Evolutionary conservation across 30 jellyfish, hydroid and myxozoan species (phyloP).

Genomic region (Sanderia malayensis): DNA sequence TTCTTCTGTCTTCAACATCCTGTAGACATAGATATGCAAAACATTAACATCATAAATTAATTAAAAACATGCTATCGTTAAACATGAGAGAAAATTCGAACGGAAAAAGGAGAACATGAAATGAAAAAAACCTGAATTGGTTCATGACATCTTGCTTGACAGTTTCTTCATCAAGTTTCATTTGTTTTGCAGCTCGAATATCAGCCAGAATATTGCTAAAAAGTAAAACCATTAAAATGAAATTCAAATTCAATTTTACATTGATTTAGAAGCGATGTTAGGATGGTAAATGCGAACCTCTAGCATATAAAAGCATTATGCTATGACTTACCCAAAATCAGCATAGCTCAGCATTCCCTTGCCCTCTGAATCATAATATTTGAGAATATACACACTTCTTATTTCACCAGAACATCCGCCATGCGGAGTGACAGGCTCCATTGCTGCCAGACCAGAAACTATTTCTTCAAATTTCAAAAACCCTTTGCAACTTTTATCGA

Average conservation of each 20-base stretch:
- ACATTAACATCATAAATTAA: too few species aligned
- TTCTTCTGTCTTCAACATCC: constrained; percentile 35
- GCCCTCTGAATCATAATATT: constrained; percentile 46
- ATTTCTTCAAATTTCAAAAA: constrained; percentile 39
- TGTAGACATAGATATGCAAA: too few species aligned
- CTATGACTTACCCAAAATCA: constrained; percentile 43
- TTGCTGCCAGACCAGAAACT: constrained; percentile 69
- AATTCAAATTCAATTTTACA: too few species aligned
- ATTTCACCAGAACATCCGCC: constrained; percentile 72
- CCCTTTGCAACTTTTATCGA: constrained; percentile 60
- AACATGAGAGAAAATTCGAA: not conserved
- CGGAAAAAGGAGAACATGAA: not conserved
- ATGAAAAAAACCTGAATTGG: constrained; percentile 21
- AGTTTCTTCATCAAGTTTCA: constrained; percentile 4
- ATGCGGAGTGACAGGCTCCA: constrained; percentile 74
- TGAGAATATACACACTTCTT: constrained; percentile 53
- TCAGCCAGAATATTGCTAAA: constrained; percentile 40
- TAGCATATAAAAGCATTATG: too few species aligned
- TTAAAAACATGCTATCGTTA: too few species aligned
- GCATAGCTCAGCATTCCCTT: constrained; percentile 30
- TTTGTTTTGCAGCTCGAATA: constrained; percentile 24
- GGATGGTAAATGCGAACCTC: too few species aligned
- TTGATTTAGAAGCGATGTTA: too few species aligned
- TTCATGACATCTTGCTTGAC: constrained; percentile 23
- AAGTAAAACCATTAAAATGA: not conserved